Conservation (phyloP, 2,797 vertebrate genomes). For the Lagorchestes hirsutus region DNA sequence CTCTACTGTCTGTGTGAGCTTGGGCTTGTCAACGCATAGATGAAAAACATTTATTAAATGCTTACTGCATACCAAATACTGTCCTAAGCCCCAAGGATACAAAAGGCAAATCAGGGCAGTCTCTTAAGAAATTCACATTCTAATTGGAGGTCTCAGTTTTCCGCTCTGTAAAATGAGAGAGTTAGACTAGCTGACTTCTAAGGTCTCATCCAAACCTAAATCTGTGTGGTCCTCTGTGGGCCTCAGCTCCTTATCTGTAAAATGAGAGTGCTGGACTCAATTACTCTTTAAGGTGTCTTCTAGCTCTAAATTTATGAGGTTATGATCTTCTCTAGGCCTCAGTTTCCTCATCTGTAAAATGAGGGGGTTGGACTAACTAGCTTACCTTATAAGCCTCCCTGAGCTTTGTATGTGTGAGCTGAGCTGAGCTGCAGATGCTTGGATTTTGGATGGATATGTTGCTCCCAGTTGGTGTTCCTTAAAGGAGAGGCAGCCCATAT, state of each 20-base stretch:
- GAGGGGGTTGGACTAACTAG: not conserved
- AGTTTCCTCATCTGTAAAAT: not conserved
- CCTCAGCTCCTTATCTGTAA: no score
- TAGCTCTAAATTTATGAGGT: no score
- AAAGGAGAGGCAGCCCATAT: constrained; percentile 79
- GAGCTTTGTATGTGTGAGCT: not conserved
- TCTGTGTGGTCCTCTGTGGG: not conserved
- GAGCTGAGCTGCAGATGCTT: constrained; percentile 70
- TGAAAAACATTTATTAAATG: not conserved
- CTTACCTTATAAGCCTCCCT: not conserved
- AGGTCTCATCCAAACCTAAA: not conserved
- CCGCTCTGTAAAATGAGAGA: not conserved
- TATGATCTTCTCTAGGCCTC: not conserved
- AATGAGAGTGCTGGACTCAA: no score
- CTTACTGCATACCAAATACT: not conserved
- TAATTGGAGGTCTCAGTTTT: not conserved
- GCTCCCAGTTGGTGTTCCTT: constrained; percentile 75
- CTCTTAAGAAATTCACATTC: not conserved
- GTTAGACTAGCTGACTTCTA: not conserved
- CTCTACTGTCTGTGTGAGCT: not conserved
- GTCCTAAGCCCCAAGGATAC: not conserved
- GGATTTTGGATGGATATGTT: constrained; percentile 81
- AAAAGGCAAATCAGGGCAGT: not conserved
- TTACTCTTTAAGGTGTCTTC: not conserved
- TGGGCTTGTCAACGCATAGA: not conserved